Evolutionary conservation across 2,888 invertebrate species (phyloP), one percentile per base, ranked within the genome.

Genomic region (Lymantria dispar): DNA sequence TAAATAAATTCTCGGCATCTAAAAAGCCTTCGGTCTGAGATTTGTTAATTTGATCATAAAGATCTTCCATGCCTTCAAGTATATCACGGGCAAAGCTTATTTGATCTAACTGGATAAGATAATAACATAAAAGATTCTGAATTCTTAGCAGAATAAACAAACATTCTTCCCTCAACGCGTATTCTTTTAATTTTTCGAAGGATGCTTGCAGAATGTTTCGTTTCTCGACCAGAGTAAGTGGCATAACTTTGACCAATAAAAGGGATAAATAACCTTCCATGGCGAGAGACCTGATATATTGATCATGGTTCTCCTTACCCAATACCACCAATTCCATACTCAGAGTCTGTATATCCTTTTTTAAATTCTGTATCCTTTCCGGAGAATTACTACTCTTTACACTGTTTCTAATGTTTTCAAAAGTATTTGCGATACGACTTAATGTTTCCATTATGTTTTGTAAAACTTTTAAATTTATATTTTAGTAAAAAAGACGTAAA

Each of bases 101-200:
- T 46, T 93, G 85, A 30, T 92, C 92, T 45, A 91, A 71, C 66
- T 93, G 93, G 0, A 93, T 92, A 3, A 93, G 74, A 52, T 92
- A 88, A 69, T 92, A 94, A 48, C 93, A 91, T 45, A 93, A 77
- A 56, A 93, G 90, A 67, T 94, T 94, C 51, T 93, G 90, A 38
- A 93, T 84, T 68, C 93, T 85, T 45, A 93, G 79, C 39, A 92
- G 80, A 51, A 93, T 84, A 68, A 93, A 94, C 1, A 89, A 76
- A 51, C 87, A 87, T 68, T 90, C 90, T 10, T 81, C 79, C 39
- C 78, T 68, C 1, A 84, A 62, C 0, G 80, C 80, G 48, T 71
- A 75, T 0, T 73, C 80, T 51, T 83, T 87, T 5, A 90, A 57
- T 60, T 90, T 90, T 0, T 87, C 83, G 48, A 74, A 87, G 3